phyloP scores from a whole-genome alignment of 2,113 vertebrate genomes.

The Sapayoa aenigma region DNA sequence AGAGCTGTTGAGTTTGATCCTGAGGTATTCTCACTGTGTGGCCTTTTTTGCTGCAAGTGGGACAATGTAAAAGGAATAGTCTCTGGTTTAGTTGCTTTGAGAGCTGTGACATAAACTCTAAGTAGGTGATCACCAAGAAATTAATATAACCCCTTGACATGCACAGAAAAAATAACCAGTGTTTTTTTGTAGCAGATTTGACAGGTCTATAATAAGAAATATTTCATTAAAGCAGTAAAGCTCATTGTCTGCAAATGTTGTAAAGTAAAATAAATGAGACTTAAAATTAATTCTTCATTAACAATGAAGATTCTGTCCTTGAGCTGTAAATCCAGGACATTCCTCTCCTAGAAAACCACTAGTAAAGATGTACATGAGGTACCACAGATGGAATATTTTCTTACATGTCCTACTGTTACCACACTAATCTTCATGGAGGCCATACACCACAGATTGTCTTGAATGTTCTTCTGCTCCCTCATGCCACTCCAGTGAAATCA shows the following conservation, averaged over 20 bases:
- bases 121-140: not conserved
- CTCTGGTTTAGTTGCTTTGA: not conserved
- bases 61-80: not conserved
- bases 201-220: not conserved
- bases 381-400: not conserved
- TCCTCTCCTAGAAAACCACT: not conserved
- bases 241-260: not conserved
- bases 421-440: not conserved
- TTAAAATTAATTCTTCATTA: slow-evolving; percentile 29
- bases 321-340: not conserved
- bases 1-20: not conserved
- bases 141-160: not conserved
- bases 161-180: not conserved
- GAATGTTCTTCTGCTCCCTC: not conserved
- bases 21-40: not conserved
- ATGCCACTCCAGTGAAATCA: not conserved
- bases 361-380: not conserved
- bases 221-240: not conserved
- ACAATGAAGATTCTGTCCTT: not conserved
- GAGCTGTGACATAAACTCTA: not conserved
- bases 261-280: slow-evolving; percentile 27
- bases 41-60: not conserved
- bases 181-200: not conserved
- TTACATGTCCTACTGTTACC: not conserved
- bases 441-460: not conserved